Evolutionary conservation across 1,140 invertebrate genomes (phyloP), one percentile per base, ranked within the genome.

Genomic region (Drosophila leontia): DNA sequence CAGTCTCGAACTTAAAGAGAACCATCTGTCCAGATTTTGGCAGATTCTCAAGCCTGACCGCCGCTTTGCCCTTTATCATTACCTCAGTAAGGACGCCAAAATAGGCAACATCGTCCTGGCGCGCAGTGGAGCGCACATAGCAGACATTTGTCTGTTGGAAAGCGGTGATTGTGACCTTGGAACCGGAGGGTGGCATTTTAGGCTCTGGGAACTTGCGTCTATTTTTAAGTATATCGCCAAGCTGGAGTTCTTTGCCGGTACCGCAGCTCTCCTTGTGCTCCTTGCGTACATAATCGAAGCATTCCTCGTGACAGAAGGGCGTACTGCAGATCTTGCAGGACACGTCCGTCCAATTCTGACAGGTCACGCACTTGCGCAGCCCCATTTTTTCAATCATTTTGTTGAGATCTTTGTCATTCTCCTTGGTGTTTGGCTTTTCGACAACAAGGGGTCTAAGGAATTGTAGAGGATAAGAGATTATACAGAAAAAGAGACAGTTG

Each of bases 141-240:
- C 86, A 59, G 12, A 92, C 63, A 53, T 92, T 91, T 1, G 74
- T 80, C 51, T 91, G 91, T 19, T 72, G 68, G 11, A 92, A 83
- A 1, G 86, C 70, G 0, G 91, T 91, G 17, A 92, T 86, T 11
- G 67, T 70, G 2, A 92, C 91, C 15, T 32, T 67, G 17, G 48
- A 47, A 0, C 80, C 78, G 3, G 71, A 71, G 0, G 57, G 55
- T 0, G 87, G 91, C 34, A 91, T 12, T 23, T 45, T 48, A 4
- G 78, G 3, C 4, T 58, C 42, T 7, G 48, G 19, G 0, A 34
- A 62, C 26, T 41, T 47, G 13, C 13, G 53, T 1, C 53, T 2
- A 26, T 29, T 2, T 1, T 26, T 7, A 51, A 29, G 29, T 8
- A 17, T 39, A 5, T 45, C 44, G 15, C 50, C 39, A 5, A 70